Evolutionary conservation across 2,888 invertebrate species (phyloP), one percentile per base, ranked within the genome.

Genomic region (Phyllotreta cruciferae): DNA sequence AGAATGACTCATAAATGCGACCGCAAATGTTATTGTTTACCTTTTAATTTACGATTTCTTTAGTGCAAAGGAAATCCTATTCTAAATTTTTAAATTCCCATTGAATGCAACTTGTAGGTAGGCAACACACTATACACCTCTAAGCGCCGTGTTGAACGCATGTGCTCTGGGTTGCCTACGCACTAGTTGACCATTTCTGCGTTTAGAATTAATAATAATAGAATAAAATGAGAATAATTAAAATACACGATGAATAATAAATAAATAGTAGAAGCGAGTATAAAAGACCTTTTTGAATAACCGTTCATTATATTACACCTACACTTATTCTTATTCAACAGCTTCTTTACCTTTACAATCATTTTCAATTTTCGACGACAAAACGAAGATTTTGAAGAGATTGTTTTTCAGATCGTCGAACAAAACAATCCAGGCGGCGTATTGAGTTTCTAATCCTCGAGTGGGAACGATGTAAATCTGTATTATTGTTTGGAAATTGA

Each of bases 11-110:
- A 60, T 44, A n/a, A 52, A 52, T 6, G 35, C 3, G n/a, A 52
- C 58, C 52, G 38, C 58, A 52, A 60, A 42, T 60, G 44, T 60
- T 60, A 50, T 58, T 60, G 52, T 60, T 60, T 60, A 49, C 49
- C 13, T 60, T 44, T 47, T 52, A 49, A 49, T 52, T 52, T 38
- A 52, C 39, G 14, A 34, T 14, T 52, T 52, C 52, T 34, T 24
- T 24, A 24, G 24, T 24, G 24, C 4, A 24, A 24, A 24, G 24
- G 24, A 24, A 24, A 24, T 24, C 24, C 24, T 24, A 24, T 24
- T 24, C 24, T 3, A 1, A 24, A 24, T 24, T 24, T 24, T 24
- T 24, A 24, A 24, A 24, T 24, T 24, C 24, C 24, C 1, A 24
- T 24, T 3, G 24, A 24, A 14, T 5, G 4, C n/a, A 38, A 10